These are phyloP conservation scores for Leptinotarsa juncta DNA, from an alignment of 2,888 invertebrate species.

Conservation along the genomic window DNA sequence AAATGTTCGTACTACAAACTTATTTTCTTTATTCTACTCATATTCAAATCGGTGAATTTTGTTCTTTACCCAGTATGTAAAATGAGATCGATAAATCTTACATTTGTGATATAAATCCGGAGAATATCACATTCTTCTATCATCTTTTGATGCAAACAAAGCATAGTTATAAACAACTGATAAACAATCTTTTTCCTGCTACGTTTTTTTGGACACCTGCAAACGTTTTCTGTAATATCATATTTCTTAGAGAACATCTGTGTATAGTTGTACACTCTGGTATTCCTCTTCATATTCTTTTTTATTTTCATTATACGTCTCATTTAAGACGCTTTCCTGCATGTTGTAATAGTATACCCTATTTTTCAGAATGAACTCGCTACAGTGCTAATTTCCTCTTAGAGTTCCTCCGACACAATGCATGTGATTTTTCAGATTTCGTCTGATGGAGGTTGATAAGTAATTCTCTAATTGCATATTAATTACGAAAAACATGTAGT, in stretches of 20 bases:
- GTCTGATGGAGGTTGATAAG: slow-evolving; percentile 17
- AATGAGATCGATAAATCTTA: not conserved
- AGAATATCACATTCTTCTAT: not conserved
- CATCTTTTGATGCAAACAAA: not conserved
- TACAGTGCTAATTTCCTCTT: not conserved
- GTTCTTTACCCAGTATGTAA: no score
- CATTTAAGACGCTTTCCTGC: slow-evolving; percentile 28
- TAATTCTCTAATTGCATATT: slow-evolving; percentile 20
- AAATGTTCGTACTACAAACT: no score
- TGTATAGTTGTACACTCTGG: not conserved
- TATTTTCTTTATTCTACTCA: no score
- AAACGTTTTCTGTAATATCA: slow-evolving; percentile 27
- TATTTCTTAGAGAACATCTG: slow-evolving; percentile 21
- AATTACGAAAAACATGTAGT: slow-evolving; percentile 19
- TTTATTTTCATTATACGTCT: slow-evolving; percentile 20
- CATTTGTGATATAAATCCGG: not conserved
- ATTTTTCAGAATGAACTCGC: not conserved
- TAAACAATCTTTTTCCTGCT: not conserved
- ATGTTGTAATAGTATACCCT: slow-evolving; percentile 25
- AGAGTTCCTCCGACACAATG: slow-evolving; percentile 17
- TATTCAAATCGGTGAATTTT: no score
- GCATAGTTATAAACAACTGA: not conserved
- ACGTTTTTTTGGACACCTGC: not conserved
- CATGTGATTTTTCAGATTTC: slow-evolving; percentile 4
- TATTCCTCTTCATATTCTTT: slow-evolving; percentile 16